Conservation (phyloP, 1,140 invertebrate genomes). For the Streblospio benedicti region DNA sequence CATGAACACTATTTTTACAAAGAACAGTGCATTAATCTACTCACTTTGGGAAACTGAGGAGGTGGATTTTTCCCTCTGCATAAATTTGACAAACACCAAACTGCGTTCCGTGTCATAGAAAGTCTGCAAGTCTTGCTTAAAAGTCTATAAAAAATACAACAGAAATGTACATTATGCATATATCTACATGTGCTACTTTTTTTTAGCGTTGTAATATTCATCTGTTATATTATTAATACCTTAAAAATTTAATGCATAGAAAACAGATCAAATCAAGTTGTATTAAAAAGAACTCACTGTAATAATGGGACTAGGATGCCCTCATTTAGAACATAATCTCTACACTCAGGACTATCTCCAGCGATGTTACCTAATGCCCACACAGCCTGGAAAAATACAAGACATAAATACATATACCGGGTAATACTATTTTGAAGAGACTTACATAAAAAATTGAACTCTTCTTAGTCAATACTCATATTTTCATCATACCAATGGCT, state of each 20-base stretch:
- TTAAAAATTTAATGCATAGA: conserved; percentile 35
- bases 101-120: conserved; percentile 92
- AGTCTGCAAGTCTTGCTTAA: conserved; percentile 71
- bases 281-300: conserved; percentile 59
- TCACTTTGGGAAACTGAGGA: conserved; percentile 73
- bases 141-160: conserved; percentile 54
- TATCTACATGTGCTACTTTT: neutral
- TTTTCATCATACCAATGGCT: neutral
- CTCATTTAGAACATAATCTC: conserved; percentile 42
- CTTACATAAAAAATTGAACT: too few relatives aligned
- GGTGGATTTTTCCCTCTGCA: conserved; percentile 48
- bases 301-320: conserved; percentile 80
- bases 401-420: conserved; percentile 52
- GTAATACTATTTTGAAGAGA: neutral
- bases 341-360: conserved; percentile 46
- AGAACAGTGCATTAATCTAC: too few relatives aligned
- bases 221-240: conserved; percentile 17
- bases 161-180: neutral
- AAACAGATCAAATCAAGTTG: conserved; percentile 31
- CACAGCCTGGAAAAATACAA: conserved; percentile 48
- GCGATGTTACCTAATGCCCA: conserved; percentile 52
- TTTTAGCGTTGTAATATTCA: conserved; percentile 41
- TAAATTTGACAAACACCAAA: conserved; percentile 52
- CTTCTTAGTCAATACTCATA: too few relatives aligned
- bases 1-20: too few relatives aligned